A percentile compares a stretch with the other conserved stretches of the same genome.
These are phyloP conservation scores for Trissolcus brochymenae DNA, from an alignment of 2,888 invertebrate species.

Conservation along the genomic window DNA sequence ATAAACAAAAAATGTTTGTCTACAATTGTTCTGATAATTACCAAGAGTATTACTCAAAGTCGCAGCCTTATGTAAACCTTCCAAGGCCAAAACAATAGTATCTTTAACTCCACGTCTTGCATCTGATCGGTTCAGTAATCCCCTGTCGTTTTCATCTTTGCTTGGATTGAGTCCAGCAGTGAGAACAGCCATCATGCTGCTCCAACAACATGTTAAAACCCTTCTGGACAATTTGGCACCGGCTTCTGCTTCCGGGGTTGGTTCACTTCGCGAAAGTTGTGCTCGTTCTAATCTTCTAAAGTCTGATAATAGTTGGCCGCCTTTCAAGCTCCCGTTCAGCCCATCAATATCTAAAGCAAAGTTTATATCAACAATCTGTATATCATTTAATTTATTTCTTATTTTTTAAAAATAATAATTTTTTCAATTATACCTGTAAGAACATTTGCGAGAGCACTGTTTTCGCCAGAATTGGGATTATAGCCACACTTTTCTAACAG, in stretches of 20 bases:
- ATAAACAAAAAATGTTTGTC: too few relatives aligned
- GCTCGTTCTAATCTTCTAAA: slow-evolving; percentile 91
- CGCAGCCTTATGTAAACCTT: slow-evolving; percentile 94
- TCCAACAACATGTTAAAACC: slow-evolving; percentile 94
- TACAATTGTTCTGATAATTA: too few relatives aligned
- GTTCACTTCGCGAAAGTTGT: slow-evolving; percentile 81
- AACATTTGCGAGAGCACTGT: slow-evolving; percentile 84
- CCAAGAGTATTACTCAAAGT: slow-evolving; percentile 91
- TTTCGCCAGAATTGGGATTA: slow-evolving; percentile 78
- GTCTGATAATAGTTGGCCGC: slow-evolving; percentile 88
- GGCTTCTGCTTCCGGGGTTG: slow-evolving; percentile 85
- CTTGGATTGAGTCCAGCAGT: slow-evolving; percentile 80
- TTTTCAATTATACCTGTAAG: slow-evolving; percentile 81
- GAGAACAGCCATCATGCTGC: slow-evolving; percentile 91
- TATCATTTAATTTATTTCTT: neutral
- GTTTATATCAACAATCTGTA: neutral
- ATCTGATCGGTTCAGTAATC: slow-evolving; percentile 70
- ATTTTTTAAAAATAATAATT: neutral
- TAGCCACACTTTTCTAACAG: slow-evolving; percentile 84
- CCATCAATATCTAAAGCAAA: slow-evolving; percentile 86
- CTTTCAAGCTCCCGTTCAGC: slow-evolving; percentile 82
- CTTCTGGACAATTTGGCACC: slow-evolving; percentile 86
- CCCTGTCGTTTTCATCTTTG: slow-evolving; percentile 72
- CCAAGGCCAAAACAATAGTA: slow-evolving; percentile 90
- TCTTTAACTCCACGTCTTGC: slow-evolving; percentile 81